Evolutionary conservation across 2,113 vertebrate species (phyloP).

Genomic region (Mystacornis crossleyi): DNA sequence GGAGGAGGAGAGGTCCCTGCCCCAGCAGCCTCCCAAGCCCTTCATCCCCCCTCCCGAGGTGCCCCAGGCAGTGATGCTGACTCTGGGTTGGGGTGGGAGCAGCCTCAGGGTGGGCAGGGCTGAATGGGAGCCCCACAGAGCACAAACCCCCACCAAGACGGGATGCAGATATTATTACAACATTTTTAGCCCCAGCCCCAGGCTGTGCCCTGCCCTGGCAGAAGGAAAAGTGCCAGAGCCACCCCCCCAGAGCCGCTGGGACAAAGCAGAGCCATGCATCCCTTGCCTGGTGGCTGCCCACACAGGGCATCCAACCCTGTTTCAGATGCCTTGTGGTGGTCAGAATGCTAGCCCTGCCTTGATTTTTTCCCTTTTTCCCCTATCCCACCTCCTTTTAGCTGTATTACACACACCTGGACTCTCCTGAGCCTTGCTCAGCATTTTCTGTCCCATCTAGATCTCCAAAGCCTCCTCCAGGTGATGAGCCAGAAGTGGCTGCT

Average conservation of each 20-base stretch:
- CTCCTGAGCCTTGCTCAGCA: background rate
- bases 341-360: background rate
- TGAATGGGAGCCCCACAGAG: background rate
- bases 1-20: background rate
- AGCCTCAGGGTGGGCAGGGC: background rate
- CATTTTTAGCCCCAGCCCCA: background rate
- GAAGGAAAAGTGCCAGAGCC: background rate
- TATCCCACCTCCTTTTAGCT: background rate
- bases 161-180: background rate
- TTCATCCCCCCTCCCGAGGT: background rate
- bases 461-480: background rate
- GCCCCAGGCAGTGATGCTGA: background rate
- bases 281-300: background rate
- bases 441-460: background rate
- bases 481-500: background rate
- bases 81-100: background rate
- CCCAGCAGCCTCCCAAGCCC: background rate
- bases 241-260: background rate
- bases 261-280: fast-evolving
- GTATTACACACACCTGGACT: background rate
- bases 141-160: fast-evolving
- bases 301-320: background rate
- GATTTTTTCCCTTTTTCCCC: background rate
- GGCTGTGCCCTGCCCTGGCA: background rate
- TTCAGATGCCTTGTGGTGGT: background rate